Evolutionary conservation across 2,888 invertebrate genomes (phyloP), one percentile per base, ranked within the genome.

Genomic region (Drosophila maculinotata): DNA sequence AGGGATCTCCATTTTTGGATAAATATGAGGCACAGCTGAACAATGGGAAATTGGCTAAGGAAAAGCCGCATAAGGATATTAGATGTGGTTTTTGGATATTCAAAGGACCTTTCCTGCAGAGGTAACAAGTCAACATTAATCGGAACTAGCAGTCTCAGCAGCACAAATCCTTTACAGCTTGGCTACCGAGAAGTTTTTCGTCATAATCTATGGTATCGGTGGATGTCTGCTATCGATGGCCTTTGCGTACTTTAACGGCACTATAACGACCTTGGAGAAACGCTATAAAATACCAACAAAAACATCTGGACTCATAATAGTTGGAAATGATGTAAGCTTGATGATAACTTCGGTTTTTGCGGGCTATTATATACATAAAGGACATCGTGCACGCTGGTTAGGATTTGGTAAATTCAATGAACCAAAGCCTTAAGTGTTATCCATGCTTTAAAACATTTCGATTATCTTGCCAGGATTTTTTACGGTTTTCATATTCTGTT

Each of bases 321-420:
- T 95, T 44, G 95, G 95, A 9, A 95, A 95, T 89, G 95, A 95
- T 89, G 93, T 95, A 72, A 95, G 94, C 76, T 94, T 94, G 88
- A 91, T 95, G 67, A 91, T 95, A 54, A 93, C 94, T 33, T 94
- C 95, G 0, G 92, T 94, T 26, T 91, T 94, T 36, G 90, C 95
- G 49, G 94, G 94, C 44, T 95, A 95, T 87, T 95, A 94, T 88
- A 94, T 94, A 26, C 94, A 94, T 48, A 93, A 93, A 79, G 94
- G 94, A 30, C 95, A 95, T 90, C 92, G 95, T 66, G 95, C 95
- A 3, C 91, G 95, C 85, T 95, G 95, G 95, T 94, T 95, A 87
- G 94, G 94, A 1, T 91, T 94, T 59, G 91, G 91, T 91, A 77
- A 63, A 47, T 45, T 0, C 0, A 14, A 31, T 14, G 33, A 26